Percentiles rank a stretch among this genome's conserved stretches.
These are phyloP conservation scores for Caenorhabditis becei DNA, from an alignment of 2,888 invertebrate species.

Conservation along the genomic window DNA sequence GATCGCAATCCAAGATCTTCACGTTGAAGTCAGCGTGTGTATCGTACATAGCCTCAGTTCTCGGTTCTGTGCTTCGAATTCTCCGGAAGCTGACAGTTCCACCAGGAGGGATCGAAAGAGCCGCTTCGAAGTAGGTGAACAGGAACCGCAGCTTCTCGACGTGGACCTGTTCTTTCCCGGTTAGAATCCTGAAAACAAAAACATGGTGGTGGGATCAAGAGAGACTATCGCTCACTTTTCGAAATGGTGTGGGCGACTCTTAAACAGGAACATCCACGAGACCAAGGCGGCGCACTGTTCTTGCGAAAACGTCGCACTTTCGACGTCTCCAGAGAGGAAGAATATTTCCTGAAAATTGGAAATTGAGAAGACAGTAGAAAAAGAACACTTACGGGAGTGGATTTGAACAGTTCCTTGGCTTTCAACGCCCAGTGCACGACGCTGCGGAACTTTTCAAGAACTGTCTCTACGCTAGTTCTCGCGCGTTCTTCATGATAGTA, in stretches of 20 bases:
- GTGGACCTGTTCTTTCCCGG: neutral
- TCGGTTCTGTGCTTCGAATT: no score
- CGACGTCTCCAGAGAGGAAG: neutral
- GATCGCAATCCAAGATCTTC: neutral
- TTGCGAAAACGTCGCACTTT: slow-evolving; percentile 85
- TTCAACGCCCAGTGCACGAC: neutral
- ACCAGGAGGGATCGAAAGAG: neutral
- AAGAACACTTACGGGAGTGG: neutral
- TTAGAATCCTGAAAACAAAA: slow-evolving; percentile 16
- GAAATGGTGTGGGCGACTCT: neutral
- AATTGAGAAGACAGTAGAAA: no score
- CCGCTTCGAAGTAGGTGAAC: slow-evolving; percentile 29
- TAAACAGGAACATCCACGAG: slow-evolving; percentile 93
- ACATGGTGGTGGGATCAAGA: neutral
- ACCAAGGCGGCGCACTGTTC: slow-evolving; percentile 90
- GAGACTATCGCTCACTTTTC: neutral
- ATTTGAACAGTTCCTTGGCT: slow-evolving; percentile 10
- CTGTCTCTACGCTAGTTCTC: neutral
- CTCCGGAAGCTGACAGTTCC: slow-evolving; percentile 41
- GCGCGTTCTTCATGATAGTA: neutral
- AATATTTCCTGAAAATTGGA: slow-evolving; percentile 26
- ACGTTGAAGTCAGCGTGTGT: no score
- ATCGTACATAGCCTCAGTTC: no score
- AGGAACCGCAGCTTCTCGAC: slow-evolving; percentile 41
- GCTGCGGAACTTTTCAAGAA: slow-evolving; percentile 8